Percentiles rank a stretch among this genome's conserved stretches.
These are phyloP conservation scores for Melozone crissalis DNA, from an alignment of 2,113 vertebrate genomes.

Conservation along the genomic window DNA sequence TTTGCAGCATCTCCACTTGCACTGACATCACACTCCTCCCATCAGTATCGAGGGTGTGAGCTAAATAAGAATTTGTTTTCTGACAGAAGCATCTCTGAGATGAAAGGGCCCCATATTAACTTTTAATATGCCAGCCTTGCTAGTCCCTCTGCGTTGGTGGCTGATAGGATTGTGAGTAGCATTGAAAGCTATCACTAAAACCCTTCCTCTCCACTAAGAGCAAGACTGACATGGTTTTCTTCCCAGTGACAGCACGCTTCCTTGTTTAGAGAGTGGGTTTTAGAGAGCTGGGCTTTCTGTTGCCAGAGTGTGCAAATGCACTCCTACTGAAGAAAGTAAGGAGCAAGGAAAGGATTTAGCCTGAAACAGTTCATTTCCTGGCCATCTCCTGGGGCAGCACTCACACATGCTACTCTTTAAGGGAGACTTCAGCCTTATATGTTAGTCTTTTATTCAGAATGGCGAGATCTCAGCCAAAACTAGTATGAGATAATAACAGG, in stretches of 20 bases:
- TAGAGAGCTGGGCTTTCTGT: not conserved
- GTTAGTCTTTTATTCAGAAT: not conserved
- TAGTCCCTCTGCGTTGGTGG: not conserved
- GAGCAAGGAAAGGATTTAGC: slow-evolving; percentile 9
- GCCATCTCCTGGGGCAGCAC: not conserved
- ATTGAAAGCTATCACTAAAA: not conserved
- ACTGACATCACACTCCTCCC: not conserved
- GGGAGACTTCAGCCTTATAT: not conserved
- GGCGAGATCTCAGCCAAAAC: slow-evolving; percentile 36
- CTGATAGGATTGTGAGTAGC: not conserved
- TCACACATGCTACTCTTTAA: slow-evolving; percentile 3
- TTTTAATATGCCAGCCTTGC: not conserved
- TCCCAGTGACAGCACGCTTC: not conserved
- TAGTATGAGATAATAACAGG: slow-evolving; percentile 55
- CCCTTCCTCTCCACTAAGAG: not conserved
- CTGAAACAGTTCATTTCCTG: slow-evolving; percentile 30
- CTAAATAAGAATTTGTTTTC: not conserved
- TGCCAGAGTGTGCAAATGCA: not conserved
- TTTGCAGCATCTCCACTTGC: not conserved
- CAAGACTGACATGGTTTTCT: not conserved
- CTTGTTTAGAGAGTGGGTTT: not conserved
- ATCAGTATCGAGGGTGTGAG: not conserved
- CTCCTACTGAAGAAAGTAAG: not conserved
- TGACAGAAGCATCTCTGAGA: not conserved
- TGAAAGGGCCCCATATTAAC: not conserved